Conservation (phyloP, 2,888 invertebrate genomes). For the Microctonus brassicae region DNA sequence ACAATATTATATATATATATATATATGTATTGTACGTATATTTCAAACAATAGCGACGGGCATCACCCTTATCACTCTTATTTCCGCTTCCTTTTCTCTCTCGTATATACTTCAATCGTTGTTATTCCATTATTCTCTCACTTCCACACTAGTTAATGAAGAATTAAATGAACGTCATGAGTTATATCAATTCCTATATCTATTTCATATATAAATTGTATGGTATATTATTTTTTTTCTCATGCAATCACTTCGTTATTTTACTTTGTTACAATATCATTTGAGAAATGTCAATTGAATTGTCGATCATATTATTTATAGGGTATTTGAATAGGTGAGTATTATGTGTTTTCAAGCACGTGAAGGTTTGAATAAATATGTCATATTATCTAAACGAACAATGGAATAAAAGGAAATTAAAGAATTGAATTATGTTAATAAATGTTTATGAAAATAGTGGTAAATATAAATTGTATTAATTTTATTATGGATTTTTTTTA, state of each 20-base stretch:
- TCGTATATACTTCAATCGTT: slow-evolving; percentile 32
- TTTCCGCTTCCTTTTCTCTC: slow-evolving; percentile 37
- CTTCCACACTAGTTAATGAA: slow-evolving; percentile 36
- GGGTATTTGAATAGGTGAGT: no score
- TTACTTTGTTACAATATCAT: background rate
- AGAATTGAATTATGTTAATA: background rate
- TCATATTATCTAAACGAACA: background rate
- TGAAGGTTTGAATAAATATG: no score
- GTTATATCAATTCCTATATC: slow-evolving; percentile 9
- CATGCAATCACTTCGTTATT: background rate
- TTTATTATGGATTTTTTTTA: no score
- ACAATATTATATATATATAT: slow-evolving; percentile 55
- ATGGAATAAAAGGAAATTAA: background rate
- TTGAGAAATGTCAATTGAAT: slow-evolving; percentile 14
- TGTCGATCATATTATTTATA: background rate
- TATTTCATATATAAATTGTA: background rate
- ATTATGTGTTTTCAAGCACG: no score
- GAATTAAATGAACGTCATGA: slow-evolving; percentile 31
- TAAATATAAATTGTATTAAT: no score
- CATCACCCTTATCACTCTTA: slow-evolving; percentile 48
- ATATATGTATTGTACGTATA: no score
- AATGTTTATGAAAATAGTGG: no score
- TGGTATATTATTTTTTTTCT: slow-evolving; percentile 8
- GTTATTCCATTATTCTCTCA: slow-evolving; percentile 18
- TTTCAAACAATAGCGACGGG: slow-evolving; percentile 55